Percentiles rank a stretch among this genome's conserved stretches.
These are phyloP conservation scores for Harpalus rubripes DNA, from an alignment of 2,888 invertebrate genomes.

Conservation along the genomic window DNA sequence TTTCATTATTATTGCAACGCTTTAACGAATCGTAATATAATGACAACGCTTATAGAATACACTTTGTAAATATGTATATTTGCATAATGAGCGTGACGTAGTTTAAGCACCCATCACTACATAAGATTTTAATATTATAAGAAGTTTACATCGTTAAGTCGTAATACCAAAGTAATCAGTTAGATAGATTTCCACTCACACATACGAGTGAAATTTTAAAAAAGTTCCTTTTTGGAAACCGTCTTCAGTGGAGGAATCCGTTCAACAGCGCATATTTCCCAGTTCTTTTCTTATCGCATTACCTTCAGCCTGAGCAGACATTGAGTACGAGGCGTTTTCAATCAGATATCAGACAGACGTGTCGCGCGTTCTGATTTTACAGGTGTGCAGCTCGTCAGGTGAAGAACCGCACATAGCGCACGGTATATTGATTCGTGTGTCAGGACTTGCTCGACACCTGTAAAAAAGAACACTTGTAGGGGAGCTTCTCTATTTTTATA, in stretches of 20 bases:
- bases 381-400: slow-evolving; percentile 20
- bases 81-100: no score
- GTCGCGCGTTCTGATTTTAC: slow-evolving; percentile 40
- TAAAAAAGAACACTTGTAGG: slow-evolving; percentile 33
- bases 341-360: slow-evolving; percentile 54
- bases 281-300: slow-evolving; percentile 61
- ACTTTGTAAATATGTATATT: no score
- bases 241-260: neutral
- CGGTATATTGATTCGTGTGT: slow-evolving; percentile 28
- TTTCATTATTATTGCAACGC: no score
- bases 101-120: no score
- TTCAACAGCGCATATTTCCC: slow-evolving; percentile 53
- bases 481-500: slow-evolving; percentile 28
- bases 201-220: no score
- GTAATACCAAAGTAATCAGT: no score
- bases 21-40: no score
- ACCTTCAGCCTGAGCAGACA: slow-evolving; percentile 41
- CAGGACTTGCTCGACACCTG: neutral
- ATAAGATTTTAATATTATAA: no score
- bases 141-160: no score
- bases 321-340: slow-evolving; percentile 52
- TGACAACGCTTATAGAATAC: no score
- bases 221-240: no score
- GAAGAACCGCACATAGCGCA: slow-evolving; percentile 13
- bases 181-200: no score